Evolutionary conservation across 2,888 invertebrate genomes (phyloP).

Genomic region (Clivina fossor): DNA sequence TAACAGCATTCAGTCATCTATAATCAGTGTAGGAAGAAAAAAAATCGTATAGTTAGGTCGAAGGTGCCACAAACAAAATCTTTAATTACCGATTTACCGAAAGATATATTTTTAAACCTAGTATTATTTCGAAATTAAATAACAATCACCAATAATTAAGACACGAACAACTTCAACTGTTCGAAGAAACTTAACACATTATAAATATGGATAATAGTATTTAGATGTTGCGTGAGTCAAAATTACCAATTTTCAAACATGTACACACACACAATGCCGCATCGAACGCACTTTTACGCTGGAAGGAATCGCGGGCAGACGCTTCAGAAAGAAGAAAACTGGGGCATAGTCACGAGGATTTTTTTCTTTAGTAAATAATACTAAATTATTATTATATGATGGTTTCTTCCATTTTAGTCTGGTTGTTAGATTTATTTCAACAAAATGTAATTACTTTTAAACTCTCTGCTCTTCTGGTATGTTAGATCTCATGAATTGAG

Average conservation of each 20-base stretch:
- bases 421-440: background rate
- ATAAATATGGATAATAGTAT: conserved; percentile 30
- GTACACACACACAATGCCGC: too few relatives aligned
- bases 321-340: conserved; percentile 5
- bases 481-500: background rate
- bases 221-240: conserved; percentile 26
- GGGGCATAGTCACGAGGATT: conserved; percentile 12
- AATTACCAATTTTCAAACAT: too few relatives aligned
- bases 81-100: conserved; percentile 22
- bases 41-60: too few relatives aligned
- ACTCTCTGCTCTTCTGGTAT: too few relatives aligned
- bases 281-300: conserved; percentile 8
- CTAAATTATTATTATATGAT: conserved; percentile 12
- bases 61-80: conserved; percentile 26
- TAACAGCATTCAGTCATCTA: too few relatives aligned
- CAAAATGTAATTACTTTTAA: too few relatives aligned
- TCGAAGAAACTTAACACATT: conserved; percentile 31
- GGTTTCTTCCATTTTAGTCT: too few relatives aligned
- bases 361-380: conserved; percentile 14
- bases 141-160: conserved; percentile 31
- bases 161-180: conserved; percentile 22
- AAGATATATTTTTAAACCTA: conserved; percentile 22
- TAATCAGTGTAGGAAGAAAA: too few relatives aligned
- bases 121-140: conserved; percentile 32
- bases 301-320: too few relatives aligned